Conservation (phyloP, 2,888 invertebrate species). For the Synanthedon formicaeformis region DNA sequence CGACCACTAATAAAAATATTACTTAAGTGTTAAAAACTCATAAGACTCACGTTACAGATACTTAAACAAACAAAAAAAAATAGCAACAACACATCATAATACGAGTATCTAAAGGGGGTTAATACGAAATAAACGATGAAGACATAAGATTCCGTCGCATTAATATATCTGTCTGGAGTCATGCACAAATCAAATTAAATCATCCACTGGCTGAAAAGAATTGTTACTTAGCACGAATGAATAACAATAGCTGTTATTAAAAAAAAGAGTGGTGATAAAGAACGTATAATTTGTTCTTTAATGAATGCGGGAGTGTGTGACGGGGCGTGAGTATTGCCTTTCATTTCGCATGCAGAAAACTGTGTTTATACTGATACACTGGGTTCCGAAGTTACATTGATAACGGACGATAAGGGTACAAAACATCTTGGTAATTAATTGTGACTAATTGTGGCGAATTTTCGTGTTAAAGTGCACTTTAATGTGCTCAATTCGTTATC, state of each 20-base stretch:
- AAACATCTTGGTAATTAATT: constrained; percentile 51
- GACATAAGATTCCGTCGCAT: constrained; percentile 17
- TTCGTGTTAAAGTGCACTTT: constrained; percentile 22
- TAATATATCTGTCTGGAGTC: constrained; percentile 37
- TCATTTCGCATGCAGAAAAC: constrained; percentile 50
- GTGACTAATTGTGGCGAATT: constrained; percentile 47
- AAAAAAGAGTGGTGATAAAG: constrained; percentile 59
- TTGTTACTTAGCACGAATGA: constrained; percentile 62
- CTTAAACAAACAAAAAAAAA: too few species aligned
- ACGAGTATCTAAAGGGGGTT: too few species aligned
- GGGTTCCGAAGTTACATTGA: constrained; percentile 39
- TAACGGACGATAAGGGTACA: constrained; percentile 39
- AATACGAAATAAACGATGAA: constrained; percentile 30
- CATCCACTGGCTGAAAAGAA: constrained; percentile 61
- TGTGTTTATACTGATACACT: constrained; percentile 35
- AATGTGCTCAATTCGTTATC: constrained; percentile 22
- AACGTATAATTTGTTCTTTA: constrained; percentile 61
- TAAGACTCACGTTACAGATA: too few species aligned
- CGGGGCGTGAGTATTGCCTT: constrained; percentile 59
- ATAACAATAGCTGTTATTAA: constrained; percentile 66
- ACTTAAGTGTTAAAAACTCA: too few species aligned
- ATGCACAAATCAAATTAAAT: constrained; percentile 60
- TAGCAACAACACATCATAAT: too few species aligned
- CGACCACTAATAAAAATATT: too few species aligned
- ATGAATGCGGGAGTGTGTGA: constrained; percentile 57